Evolutionary conservation across 92 coral and sea anemone species (phyloP).

Genomic region (Phenganax marumi): DNA sequence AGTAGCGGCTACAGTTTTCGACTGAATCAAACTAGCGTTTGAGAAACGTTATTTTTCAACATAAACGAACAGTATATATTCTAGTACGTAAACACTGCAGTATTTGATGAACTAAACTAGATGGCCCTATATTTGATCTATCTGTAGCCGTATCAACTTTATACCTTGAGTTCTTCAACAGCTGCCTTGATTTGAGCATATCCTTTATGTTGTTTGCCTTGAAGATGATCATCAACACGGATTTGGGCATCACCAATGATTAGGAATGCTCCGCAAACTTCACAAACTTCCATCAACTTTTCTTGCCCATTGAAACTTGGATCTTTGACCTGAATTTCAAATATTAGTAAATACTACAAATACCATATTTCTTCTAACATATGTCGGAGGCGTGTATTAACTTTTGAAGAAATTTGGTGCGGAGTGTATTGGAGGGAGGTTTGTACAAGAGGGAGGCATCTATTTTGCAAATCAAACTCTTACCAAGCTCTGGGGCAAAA

Average conservation of each 20-base stretch:
- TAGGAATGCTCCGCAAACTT: conserved; percentile 97
- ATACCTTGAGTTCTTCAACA: conserved; percentile 90
- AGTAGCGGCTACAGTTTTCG: background rate
- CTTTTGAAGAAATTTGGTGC: no score
- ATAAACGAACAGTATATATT: no score
- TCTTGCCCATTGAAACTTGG: conserved; percentile 68
- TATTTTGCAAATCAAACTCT: no score
- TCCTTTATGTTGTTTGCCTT: conserved; percentile 97
- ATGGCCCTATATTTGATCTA: background rate
- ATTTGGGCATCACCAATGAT: conserved; percentile 98
- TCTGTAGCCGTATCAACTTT: background rate
- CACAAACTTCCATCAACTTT: conserved; percentile 99
- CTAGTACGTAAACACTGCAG: no score
- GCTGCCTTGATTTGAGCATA: conserved; percentile 93
- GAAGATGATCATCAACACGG: conserved; percentile 90
- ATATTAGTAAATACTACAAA: background rate
- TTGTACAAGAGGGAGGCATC: no score
- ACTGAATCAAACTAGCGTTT: no score
- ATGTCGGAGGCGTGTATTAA: no score
- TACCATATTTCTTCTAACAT: no score
- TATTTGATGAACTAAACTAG: no score
- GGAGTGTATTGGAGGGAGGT: no score
- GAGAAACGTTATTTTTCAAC: no score
- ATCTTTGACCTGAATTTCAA: conserved; percentile 13
- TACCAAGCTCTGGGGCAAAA: no score